Percentiles rank a stretch among this genome's conserved stretches.
Conservation (phyloP, 2,797 vertebrate genomes). For the Alca torda region DNA sequence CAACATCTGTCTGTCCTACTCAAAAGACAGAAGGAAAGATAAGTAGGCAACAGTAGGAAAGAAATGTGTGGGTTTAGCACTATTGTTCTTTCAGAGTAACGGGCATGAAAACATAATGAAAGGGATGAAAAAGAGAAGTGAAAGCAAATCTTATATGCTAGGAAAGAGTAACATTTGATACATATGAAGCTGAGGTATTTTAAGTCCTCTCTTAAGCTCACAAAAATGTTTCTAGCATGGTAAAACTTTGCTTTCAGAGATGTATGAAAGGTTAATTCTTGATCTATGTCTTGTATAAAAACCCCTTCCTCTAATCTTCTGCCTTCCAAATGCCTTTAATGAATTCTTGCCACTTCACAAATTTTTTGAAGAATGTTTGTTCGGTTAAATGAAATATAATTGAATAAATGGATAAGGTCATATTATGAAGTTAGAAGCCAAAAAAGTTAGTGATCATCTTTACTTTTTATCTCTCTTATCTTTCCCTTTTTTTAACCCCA, state of each 20-base stretch:
- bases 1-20: neutral
- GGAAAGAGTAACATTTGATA: neutral
- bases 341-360: neutral
- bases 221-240: neutral
- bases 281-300: neutral
- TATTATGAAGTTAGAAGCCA: neutral
- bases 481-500: neutral
- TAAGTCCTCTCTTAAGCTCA: neutral
- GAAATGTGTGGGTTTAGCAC: neutral
- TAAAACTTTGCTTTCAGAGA: neutral
- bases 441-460: neutral
- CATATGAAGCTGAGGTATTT: neutral
- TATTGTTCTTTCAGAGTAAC: neutral
- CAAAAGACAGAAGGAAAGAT: neutral
- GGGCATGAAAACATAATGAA: neutral
- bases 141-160: neutral
- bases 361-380: neutral
- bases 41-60: neutral
- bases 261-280: neutral
- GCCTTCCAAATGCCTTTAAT: neutral
- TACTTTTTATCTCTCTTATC: neutral
- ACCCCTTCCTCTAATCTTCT: neutral
- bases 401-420: neutral
- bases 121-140: neutral
- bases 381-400: neutral